Evolutionary conservation across 2,113 vertebrate species (phyloP), one percentile per base, ranked within the genome.

Genomic region (Sebastes schlegelii): DNA sequence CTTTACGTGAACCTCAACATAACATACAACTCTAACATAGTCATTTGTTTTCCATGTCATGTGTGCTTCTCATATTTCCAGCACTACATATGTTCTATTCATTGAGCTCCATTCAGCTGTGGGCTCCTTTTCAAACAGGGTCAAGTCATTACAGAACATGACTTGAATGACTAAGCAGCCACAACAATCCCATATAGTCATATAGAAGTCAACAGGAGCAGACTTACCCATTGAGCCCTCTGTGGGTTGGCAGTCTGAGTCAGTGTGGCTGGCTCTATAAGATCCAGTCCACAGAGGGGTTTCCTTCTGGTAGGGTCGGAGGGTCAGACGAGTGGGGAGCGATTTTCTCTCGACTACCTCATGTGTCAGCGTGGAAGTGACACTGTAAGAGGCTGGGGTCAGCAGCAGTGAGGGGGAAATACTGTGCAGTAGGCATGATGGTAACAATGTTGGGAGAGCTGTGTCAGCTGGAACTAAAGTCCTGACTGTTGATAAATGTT

Each of bases 121-220:
- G 79, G 45, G 63, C 78, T 60, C 52, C 54, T 62, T 80, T 57
- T 70, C 71, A 78, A 14, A 58, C n/a, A 61, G 45, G 73, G 3
- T 82, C 81, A 78, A 74, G 74, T 88, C 90, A 86, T 85, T 64
- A 45, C 48, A 81, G 76, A 77, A 81, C 78, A 80, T 81, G 91
- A 86, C 75, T 65, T 67, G 69, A 61, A 73, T 87, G 87, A 91
- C 78, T 78, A 67, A 84, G 57, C 70, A 40, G 5, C 76, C 12
- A 68, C 83, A 93, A 90, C 91, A 92, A 90, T 86, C 77, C 76
- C 66, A 58, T 40, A 23, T 60, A 88, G 90, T 92, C 83, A 90
- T 77, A 78, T 26, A 62, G 85, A 64, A 40, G 80, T 79, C 64
- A 69, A 34, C 64, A 66, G 57, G 23, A 85, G 63, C 79, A 86